These are phyloP conservation scores for Montipora foliosa DNA, from an alignment of 64 coral and sea anemone species.

Conservation along the genomic window DNA sequence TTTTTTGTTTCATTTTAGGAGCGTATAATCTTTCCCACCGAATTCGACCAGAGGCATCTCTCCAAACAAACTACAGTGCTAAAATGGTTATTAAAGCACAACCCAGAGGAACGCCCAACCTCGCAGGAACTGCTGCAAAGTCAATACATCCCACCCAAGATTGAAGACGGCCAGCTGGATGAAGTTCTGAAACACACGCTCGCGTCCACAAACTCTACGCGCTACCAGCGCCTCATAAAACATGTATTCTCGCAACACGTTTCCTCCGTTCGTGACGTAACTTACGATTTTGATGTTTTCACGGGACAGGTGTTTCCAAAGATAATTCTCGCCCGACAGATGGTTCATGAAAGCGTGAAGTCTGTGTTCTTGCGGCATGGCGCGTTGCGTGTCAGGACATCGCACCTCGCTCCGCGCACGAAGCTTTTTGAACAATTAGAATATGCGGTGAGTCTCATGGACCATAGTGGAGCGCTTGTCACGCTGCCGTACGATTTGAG, in stretches of 20 bases:
- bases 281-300: slow-evolving; percentile 85
- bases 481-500: slow-evolving; percentile 88
- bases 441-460: slow-evolving; percentile 77
- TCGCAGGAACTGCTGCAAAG: slow-evolving; percentile 91
- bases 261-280: slow-evolving; percentile 69
- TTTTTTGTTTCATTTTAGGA: slow-evolving; percentile 49
- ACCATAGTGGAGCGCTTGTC: slow-evolving; percentile 88
- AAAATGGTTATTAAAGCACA: slow-evolving; percentile 88
- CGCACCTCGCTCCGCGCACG: slow-evolving; percentile 78
- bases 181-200: slow-evolving; percentile 83
- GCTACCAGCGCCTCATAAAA: slow-evolving; percentile 83
- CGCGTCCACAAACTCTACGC: slow-evolving; percentile 78
- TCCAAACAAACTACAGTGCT: slow-evolving; percentile 78
- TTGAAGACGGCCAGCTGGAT: slow-evolving; percentile 82
- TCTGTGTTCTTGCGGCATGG: slow-evolving; percentile 82
- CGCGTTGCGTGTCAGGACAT: slow-evolving; percentile 72
- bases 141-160: slow-evolving; percentile 90
- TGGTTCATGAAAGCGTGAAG: slow-evolving; percentile 78
- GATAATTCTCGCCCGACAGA: slow-evolving; percentile 66
- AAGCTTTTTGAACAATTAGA: slow-evolving; percentile 79
- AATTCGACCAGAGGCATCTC: slow-evolving; percentile 79
- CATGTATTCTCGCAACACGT: slow-evolving; percentile 86
- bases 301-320: slow-evolving; percentile 37
- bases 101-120: slow-evolving; percentile 80
- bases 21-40: slow-evolving; percentile 80